A percentile compares a stretch with the other conserved stretches of the same genome.
These are phyloP conservation scores for Onchidella celtica DNA, from an alignment of 2,888 invertebrate genomes.

Conservation along the genomic window DNA sequence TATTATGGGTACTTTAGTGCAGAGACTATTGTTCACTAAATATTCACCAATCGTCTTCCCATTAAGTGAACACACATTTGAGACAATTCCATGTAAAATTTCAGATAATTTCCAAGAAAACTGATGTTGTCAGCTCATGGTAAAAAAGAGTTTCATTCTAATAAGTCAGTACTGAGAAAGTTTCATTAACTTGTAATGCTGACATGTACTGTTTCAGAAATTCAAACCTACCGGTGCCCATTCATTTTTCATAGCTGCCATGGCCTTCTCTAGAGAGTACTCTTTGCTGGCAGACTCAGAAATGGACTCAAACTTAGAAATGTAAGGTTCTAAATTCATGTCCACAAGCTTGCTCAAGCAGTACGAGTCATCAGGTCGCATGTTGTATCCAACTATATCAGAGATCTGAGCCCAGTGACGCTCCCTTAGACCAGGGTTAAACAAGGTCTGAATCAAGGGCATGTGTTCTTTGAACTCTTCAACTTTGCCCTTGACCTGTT, in stretches of 20 bases:
- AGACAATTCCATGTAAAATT: too few species aligned
- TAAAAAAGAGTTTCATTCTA: too few species aligned
- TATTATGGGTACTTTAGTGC: too few species aligned
- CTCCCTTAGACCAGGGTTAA: conserved; percentile 91
- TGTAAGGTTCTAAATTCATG: conserved; percentile 92
- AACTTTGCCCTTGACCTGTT: conserved; percentile 85
- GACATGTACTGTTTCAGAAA: too few species aligned
- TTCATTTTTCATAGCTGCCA: conserved; percentile 93
- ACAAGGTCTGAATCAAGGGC: conserved; percentile 95
- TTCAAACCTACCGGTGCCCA: conserved; percentile 85
- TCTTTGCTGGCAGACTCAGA: conserved; percentile 98
- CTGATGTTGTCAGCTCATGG: too few species aligned
- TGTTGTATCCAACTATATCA: conserved; percentile 95
- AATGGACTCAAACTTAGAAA: conserved; percentile 91
- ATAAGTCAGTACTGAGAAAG: too few species aligned
- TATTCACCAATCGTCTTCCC: too few species aligned
- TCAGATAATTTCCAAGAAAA: too few species aligned
- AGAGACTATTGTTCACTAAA: too few species aligned
- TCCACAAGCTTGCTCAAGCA: conserved; percentile 92
- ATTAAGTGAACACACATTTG: too few species aligned
- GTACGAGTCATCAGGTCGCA: conserved; percentile 89
- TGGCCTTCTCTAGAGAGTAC: conserved; percentile 92
- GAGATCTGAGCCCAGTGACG: conserved; percentile 96
- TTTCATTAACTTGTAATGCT: too few species aligned
- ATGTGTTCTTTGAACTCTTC: conserved; percentile 89